phyloP scores from a whole-genome alignment of 2,888 invertebrate species.

The Pocota personata region DNA sequence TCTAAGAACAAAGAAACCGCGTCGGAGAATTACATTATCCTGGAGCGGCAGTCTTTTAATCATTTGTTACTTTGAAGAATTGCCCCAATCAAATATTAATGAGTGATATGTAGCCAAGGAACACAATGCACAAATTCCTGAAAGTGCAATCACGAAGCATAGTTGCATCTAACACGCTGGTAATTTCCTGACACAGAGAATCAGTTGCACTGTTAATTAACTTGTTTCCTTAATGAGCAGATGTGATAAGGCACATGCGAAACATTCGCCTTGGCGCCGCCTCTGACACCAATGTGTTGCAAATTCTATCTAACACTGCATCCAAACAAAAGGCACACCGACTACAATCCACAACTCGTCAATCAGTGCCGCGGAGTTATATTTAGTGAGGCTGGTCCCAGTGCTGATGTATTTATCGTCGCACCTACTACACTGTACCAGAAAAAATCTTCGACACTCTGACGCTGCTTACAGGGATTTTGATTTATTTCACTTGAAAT shows the following conservation, averaged over 20 bases:
- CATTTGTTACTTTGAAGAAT: background rate
- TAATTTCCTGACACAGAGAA: background rate
- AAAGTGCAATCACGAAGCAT: background rate
- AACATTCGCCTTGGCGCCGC: constrained; percentile 42
- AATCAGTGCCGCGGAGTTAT: constrained; percentile 40
- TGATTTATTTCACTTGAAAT: constrained; percentile 14
- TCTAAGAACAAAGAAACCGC: background rate
- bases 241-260: constrained; percentile 43
- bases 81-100: background rate
- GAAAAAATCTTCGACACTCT: constrained; percentile 7
- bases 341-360: constrained; percentile 31
- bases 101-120: background rate
- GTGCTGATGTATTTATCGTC: constrained; percentile 58
- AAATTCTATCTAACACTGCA: constrained; percentile 12
- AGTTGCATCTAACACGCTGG: constrained; percentile 17
- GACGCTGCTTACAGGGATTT: constrained; percentile 4
- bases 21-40: background rate
- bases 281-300: constrained; percentile 14
- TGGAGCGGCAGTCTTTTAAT: background rate
- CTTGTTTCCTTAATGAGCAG: constrained; percentile 53
- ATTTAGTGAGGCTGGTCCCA: constrained; percentile 46
- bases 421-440: constrained; percentile 21
- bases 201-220: constrained; percentile 48
- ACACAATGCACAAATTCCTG: background rate
- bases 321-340: constrained; percentile 18